Evolutionary conservation across 1,140 invertebrate genomes (phyloP).

Genomic region (Zaprionus davidi): DNA sequence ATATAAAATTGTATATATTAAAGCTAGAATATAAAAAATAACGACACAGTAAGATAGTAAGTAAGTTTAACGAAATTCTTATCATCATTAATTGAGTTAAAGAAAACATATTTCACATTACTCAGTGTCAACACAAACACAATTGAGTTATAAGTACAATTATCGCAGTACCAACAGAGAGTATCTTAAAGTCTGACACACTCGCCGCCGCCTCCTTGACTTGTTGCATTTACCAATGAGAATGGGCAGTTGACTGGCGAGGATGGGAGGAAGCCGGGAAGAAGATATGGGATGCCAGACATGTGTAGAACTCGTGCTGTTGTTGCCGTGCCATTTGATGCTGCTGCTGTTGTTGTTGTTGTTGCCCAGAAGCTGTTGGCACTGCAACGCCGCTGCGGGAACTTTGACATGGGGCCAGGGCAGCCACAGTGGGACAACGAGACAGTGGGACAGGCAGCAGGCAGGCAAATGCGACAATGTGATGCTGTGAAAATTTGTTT

Average conservation of each 20-base stretch:
- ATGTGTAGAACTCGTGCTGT: constrained; percentile 37
- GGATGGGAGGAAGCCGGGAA: neutral
- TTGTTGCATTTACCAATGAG: constrained; percentile 6
- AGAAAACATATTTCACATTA: too few relatives aligned
- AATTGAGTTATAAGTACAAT: too few relatives aligned
- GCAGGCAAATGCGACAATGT: constrained; percentile 27
- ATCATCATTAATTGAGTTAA: too few relatives aligned
- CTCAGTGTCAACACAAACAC: too few relatives aligned
- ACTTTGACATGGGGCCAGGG: constrained; percentile 57
- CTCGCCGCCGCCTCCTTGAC: neutral
- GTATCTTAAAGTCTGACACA: neutral
- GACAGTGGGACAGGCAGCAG: neutral
- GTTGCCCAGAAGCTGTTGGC: constrained; percentile 75
- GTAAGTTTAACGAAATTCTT: too few relatives aligned
- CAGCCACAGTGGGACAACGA: constrained; percentile 4
- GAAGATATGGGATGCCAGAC: constrained; percentile 25
- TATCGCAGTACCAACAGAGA: neutral
- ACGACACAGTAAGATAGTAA: too few relatives aligned
- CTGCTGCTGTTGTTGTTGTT: constrained; percentile 38
- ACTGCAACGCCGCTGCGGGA: constrained; percentile 51
- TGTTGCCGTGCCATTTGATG: constrained; percentile 19
- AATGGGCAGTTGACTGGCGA: neutral
- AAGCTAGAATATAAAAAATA: too few relatives aligned
- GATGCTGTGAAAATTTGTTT: constrained; percentile 69
- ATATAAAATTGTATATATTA: too few relatives aligned